phyloP scores from a whole-genome alignment of 2,797 vertebrate species.

The Megaceryle alcyon region DNA sequence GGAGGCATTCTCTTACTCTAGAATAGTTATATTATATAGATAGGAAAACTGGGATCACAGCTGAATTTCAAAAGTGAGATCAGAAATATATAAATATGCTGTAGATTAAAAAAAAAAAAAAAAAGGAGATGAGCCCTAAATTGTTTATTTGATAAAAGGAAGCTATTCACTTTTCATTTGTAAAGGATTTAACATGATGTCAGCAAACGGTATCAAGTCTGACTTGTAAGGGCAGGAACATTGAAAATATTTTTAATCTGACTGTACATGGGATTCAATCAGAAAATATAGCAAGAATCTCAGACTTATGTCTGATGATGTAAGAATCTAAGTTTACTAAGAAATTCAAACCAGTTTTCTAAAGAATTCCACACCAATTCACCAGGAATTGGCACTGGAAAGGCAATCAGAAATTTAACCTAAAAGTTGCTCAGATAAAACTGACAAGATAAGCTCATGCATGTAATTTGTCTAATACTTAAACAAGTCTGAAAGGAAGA shows the following conservation, averaged over 20 bases:
- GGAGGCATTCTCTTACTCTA: not conserved
- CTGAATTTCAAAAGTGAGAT: not conserved
- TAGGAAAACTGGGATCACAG: not conserved
- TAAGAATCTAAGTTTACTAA: constrained; percentile 28
- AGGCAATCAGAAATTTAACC: constrained; percentile 21
- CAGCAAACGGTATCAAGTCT: not conserved
- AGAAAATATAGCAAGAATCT: not conserved
- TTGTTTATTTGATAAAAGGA: not conserved
- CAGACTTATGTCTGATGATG: constrained; percentile 39
- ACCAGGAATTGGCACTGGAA: constrained; percentile 30
- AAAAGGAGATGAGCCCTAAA: not conserved
- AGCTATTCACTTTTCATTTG: not conserved
- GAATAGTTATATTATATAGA: not conserved
- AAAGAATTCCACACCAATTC: constrained; percentile 48
- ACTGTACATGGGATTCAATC: not conserved
- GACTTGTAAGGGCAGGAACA: not conserved
- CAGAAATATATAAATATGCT: not conserved
- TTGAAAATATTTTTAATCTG: not conserved
- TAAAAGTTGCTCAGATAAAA: not conserved
- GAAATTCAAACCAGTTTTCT: constrained; percentile 43
- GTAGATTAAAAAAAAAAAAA: not conserved
- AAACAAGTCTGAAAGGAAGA: not conserved
- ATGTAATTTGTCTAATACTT: not conserved
- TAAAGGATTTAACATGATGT: not conserved
- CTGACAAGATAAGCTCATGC: not conserved